These are phyloP conservation scores for Danaus chrysippus DNA, from an alignment of 2,888 invertebrate genomes.

Conservation along the genomic window DNA sequence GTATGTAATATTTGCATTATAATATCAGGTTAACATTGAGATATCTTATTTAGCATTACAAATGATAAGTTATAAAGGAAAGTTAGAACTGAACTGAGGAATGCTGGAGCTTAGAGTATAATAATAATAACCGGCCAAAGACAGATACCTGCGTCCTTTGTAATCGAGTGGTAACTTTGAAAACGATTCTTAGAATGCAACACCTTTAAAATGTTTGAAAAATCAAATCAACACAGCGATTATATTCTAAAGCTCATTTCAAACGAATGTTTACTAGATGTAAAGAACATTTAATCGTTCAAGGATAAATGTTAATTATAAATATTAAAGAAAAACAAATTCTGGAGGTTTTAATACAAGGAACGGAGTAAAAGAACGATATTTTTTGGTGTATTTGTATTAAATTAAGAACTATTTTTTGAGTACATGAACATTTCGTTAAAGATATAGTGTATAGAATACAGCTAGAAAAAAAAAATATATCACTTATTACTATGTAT, in stretches of 20 bases:
- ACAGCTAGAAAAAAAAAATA: neutral
- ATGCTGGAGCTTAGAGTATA: conserved; percentile 16
- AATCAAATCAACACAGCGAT: conserved; percentile 13
- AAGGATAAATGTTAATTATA: too few species aligned
- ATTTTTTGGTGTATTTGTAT: too few species aligned
- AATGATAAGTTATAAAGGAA: neutral
- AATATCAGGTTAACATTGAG: neutral
- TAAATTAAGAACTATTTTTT: too few species aligned
- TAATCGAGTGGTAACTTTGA: conserved; percentile 23
- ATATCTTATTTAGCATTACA: conserved; percentile 3
- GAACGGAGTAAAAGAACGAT: too few species aligned
- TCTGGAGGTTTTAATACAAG: too few species aligned
- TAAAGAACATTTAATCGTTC: too few species aligned
- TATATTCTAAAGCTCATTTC: too few species aligned
- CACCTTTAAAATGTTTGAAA: conserved; percentile 28
- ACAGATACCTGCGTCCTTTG: conserved; percentile 35
- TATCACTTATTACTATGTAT: too few species aligned
- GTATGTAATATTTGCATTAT: too few species aligned
- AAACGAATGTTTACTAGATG: too few species aligned
- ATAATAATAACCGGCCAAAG: conserved; percentile 26
- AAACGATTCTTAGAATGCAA: conserved; percentile 27
- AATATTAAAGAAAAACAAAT: too few species aligned
- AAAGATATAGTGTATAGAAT: neutral
- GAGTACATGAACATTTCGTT: neutral
- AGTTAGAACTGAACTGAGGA: neutral